Conservation (phyloP, 2,888 invertebrate genomes). For the Acheta domesticus region DNA sequence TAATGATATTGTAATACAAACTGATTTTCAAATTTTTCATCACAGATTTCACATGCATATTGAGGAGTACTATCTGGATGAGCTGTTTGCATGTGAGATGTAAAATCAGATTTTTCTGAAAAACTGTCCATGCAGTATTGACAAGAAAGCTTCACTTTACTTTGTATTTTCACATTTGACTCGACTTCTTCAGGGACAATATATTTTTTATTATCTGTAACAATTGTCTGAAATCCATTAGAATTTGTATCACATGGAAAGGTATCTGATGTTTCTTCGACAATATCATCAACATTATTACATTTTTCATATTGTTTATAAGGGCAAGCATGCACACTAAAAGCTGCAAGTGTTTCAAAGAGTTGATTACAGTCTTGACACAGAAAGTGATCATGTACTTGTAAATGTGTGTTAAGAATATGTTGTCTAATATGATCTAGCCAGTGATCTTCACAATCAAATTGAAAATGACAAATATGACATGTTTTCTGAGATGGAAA, state of each 20-base stretch:
- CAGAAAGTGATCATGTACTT: background rate
- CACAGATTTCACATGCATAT: background rate
- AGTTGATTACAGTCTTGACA: constrained; percentile 5
- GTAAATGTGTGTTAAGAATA: background rate
- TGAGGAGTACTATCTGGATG: background rate
- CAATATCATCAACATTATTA: background rate
- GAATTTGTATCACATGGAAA: background rate
- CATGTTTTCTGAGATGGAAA: background rate
- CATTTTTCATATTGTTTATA: background rate
- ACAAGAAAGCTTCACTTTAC: background rate
- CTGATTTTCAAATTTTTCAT: background rate
- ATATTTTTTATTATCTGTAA: no score
- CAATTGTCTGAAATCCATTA: background rate
- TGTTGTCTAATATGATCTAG: background rate
- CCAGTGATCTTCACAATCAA: background rate
- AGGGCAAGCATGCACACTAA: background rate
- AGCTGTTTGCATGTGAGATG: background rate
- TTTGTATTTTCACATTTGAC: background rate
- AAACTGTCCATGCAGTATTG: background rate
- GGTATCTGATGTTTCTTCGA: background rate
- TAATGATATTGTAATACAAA: background rate
- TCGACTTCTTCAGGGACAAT: background rate
- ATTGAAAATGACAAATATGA: background rate
- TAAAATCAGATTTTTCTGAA: background rate
- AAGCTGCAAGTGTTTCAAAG: background rate